Conservation (phyloP, 2,797 vertebrate genomes). For the Parambassis ranga region DNA sequence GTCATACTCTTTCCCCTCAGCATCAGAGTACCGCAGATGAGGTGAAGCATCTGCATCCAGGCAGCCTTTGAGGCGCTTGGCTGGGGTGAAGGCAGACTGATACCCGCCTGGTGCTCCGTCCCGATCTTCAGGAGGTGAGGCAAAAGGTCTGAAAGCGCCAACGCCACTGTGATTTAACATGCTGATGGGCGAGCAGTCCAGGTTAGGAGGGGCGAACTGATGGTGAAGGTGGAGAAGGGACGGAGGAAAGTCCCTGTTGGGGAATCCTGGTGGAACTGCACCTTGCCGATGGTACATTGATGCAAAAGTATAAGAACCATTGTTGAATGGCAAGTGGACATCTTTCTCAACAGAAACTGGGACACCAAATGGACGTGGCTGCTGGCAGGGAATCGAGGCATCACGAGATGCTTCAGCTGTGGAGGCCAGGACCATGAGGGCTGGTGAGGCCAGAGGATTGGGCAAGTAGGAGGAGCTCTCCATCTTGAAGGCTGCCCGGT, state of each 20-base stretch:
- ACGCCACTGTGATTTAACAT: conserved; percentile 99
- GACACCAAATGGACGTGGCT: conserved; percentile 95
- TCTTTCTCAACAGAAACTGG: conserved; percentile 96
- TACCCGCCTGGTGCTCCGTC: conserved; percentile 90
- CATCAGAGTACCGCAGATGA: conserved; percentile 98
- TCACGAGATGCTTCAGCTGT: conserved; percentile 97
- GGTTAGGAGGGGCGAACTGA: conserved; percentile 96
- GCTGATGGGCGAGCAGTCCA: conserved; percentile 98
- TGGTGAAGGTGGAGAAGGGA: conserved; percentile 98
- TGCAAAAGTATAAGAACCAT: conserved; percentile 97
- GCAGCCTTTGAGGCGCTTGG: conserved; percentile 98
- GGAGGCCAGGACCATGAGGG: conserved; percentile 97
- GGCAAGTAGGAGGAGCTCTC: conserved; percentile 99
- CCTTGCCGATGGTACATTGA: conserved; percentile 99
- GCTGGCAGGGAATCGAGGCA: conserved; percentile 96
- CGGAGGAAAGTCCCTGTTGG: conserved; percentile 96
- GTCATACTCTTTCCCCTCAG: conserved; percentile 98
- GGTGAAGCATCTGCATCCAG: conserved; percentile 93
- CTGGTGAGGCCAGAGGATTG: conserved; percentile 96
- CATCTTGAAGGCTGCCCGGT: conserved; percentile 99
- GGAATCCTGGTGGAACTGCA: conserved; percentile 91
- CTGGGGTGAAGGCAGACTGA: conserved; percentile 98
- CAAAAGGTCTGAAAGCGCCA: conserved; percentile 97
- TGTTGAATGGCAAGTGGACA: conserved; percentile 97
- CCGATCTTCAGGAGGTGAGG: conserved; percentile 92